A percentile compares a stretch with the other conserved stretches of the same genome.
These are phyloP conservation scores for Arvicanthis niloticus DNA, from an alignment of 2,113 vertebrate species.

Conservation along the genomic window DNA sequence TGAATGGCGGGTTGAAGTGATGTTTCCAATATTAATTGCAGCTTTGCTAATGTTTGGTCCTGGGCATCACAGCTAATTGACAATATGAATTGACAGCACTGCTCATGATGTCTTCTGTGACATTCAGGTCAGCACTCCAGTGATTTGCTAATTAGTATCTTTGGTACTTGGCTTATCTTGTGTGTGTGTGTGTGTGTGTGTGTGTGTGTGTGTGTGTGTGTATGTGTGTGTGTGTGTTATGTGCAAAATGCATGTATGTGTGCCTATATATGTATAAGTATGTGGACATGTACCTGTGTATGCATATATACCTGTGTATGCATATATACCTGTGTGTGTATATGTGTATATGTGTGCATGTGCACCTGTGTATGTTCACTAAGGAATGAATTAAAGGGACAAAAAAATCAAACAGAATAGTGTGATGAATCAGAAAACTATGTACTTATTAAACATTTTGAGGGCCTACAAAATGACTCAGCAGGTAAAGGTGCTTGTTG, in stretches of 20 bases:
- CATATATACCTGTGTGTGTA: neutral
- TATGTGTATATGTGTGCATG: neutral
- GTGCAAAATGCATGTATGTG: neutral
- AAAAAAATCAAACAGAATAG: neutral
- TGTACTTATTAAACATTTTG: neutral
- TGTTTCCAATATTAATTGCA: neutral
- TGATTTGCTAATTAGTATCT: neutral
- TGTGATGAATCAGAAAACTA: neutral
- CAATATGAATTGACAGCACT: neutral
- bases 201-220: neutral
- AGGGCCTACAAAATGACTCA: neutral
- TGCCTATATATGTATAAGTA: neutral
- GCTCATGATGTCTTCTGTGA: neutral
- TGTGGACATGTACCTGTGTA: neutral
- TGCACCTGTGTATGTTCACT: neutral
- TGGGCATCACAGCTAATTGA: neutral
- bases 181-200: neutral
- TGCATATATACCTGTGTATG: neutral
- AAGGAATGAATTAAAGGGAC: neutral
- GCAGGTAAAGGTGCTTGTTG: neutral
- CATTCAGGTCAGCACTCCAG: neutral
- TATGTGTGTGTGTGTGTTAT: neutral
- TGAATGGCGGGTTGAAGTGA: neutral
- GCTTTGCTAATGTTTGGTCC: neutral
- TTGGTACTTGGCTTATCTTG: fast-evolving